Evolutionary conservation across 2,888 invertebrate genomes (phyloP).

Genomic region (Dicycla oo): DNA sequence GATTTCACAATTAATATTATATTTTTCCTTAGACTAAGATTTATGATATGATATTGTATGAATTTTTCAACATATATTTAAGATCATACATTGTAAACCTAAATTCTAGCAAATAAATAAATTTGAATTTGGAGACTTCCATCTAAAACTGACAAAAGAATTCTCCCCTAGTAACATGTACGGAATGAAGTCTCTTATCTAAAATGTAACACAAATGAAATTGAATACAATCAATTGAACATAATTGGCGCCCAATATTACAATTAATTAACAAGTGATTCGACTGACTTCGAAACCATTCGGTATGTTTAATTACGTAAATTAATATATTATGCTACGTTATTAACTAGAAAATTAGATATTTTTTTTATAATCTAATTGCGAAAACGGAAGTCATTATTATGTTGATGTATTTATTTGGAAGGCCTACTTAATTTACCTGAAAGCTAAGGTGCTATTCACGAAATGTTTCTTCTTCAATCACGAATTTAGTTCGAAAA

Average conservation of each 20-base stretch:
- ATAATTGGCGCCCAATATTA: slow-evolving; percentile 45
- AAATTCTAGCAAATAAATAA: no score
- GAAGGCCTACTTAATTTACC: not conserved
- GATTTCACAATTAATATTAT: not conserved
- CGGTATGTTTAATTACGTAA: slow-evolving; percentile 1
- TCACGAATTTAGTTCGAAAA: not conserved
- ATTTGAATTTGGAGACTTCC: no score
- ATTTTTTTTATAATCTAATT: not conserved
- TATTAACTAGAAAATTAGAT: slow-evolving; percentile 9
- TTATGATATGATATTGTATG: no score
- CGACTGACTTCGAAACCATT: no score
- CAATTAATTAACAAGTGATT: slow-evolving; percentile 41
- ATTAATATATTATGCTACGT: slow-evolving; percentile 1
- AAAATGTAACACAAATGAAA: slow-evolving; percentile 45
- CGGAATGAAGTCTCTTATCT: slow-evolving; percentile 17
- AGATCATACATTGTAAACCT: no score
- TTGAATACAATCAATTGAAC: slow-evolving; percentile 58
- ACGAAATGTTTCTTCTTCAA: not conserved
- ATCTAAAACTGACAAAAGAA: not conserved
- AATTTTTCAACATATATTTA: no score
- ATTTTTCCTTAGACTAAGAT: slow-evolving; percentile 2
- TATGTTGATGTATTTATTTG: not conserved
- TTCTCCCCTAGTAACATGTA: slow-evolving; percentile 18
- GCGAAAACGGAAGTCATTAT: not conserved
- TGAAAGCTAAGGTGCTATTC: not conserved